Conservation (phyloP, 2,797 vertebrate species). For the Varecia variegata region DNA sequence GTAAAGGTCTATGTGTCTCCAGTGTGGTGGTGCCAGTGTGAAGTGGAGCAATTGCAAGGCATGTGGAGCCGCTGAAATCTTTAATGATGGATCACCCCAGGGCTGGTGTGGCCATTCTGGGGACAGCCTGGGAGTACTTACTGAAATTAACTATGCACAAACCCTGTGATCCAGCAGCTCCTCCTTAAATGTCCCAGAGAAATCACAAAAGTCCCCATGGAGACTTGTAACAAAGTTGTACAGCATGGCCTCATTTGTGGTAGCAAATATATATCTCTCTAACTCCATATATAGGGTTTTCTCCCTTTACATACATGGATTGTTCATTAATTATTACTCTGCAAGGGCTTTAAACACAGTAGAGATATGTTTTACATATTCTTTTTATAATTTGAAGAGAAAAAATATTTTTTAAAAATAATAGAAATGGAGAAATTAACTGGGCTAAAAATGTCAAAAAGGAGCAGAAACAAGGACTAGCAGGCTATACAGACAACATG, state of each 20-base stretch:
- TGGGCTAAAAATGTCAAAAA: not conserved
- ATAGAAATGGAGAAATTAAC: not conserved
- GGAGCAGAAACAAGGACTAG: not conserved
- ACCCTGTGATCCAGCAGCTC: not conserved
- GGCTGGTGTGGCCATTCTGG: not conserved
- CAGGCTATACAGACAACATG: not conserved
- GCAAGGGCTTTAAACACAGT: not conserved
- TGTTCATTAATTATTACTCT: not conserved
- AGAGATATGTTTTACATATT: not conserved
- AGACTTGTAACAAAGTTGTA: not conserved
- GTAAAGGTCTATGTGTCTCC: not conserved
- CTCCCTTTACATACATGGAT: not conserved
- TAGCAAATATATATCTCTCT: not conserved
- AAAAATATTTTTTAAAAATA: not conserved
- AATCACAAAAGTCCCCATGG: not conserved
- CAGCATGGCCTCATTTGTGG: not conserved
- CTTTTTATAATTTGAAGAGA: conserved; percentile 3
- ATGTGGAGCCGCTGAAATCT: not conserved
- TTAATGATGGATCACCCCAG: not conserved
- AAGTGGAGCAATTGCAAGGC: not conserved
- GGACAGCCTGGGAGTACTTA: not conserved
- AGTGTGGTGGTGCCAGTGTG: accelerated
- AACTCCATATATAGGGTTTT: not conserved
- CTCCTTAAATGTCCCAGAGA: not conserved
- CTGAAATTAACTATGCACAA: not conserved